A percentile compares a stretch with the other conserved stretches of the same genome.
Evolutionary conservation across 2,888 invertebrate species (phyloP).

Genomic region (Mimumesa dahlbomi): DNA sequence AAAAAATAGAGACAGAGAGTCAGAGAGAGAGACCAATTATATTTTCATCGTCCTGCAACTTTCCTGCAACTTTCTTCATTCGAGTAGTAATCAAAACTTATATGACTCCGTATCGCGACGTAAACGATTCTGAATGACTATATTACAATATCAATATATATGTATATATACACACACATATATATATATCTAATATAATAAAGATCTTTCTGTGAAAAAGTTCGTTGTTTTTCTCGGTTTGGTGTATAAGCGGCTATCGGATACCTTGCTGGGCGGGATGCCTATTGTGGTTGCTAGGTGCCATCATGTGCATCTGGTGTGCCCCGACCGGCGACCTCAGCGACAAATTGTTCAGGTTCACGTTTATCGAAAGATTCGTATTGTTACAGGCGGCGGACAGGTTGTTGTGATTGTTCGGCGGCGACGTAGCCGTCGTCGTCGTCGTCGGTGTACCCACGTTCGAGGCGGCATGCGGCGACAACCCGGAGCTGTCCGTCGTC

Average conservation of each 20-base stretch:
- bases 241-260: constrained; percentile 79
- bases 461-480: constrained; percentile 82
- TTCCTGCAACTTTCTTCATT: no score
- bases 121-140: no score
- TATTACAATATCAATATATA: no score
- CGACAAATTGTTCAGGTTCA: constrained; percentile 80
- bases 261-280: constrained; percentile 80
- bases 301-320: constrained; percentile 80
- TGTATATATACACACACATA: no score
- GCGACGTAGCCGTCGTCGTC: no score
- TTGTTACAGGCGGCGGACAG: constrained; percentile 76
- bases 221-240: constrained; percentile 73
- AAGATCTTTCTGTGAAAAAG: no score
- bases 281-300: constrained; percentile 80
- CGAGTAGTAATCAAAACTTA: no score
- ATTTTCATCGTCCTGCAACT: no score
- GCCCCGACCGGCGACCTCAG: constrained; percentile 78
- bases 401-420: constrained; percentile 78
- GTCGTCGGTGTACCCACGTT: constrained; percentile 84
- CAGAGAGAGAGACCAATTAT: constrained; percentile 11
- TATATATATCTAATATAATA: no score
- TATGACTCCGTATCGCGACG: no score
- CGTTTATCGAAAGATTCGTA: constrained; percentile 80
- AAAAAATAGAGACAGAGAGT: constrained; percentile 19
- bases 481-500: constrained; percentile 82